Evolutionary conservation across 2,113 vertebrate genomes (phyloP), one percentile per base, ranked within the genome.

Genomic region (Hydropotes inermis): DNA sequence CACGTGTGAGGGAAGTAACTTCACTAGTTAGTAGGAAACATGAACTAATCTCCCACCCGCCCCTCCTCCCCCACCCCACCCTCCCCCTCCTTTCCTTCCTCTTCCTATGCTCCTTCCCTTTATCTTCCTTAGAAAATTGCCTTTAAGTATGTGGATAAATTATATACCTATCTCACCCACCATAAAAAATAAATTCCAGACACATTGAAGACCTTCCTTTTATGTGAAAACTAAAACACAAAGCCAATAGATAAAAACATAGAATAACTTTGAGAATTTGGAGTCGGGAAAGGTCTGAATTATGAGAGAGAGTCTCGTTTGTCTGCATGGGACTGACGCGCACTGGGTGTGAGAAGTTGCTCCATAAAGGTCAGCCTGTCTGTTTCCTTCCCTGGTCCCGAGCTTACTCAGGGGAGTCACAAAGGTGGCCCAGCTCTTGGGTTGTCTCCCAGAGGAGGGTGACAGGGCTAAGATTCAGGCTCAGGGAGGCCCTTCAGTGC

Each of bases 241-340:
- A 85, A 78, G 55, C 25, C 60, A 47, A 1, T 30, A 95, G 67
- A 47, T 83, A 45, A 94, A 96, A 83, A 57, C 10, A 6, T 11
- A 84, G n/a, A 55, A 43, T 88, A 93, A 58, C 67, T 67, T 45
- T 30, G 58, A 89, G 91, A 92, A 43, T 67, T 43, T 79, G 79
- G 17, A 55, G 1, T 74, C 19, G 78, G 28, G 12, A 64, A 52
- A 81, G 55, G 15, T 33, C n/a, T 21, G 6, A 4, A 25, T 36
- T 85, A 11, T 64, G 54, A 88, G 57, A 45, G 89, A 79, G 28
- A 81, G 70, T 39, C 39, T 33, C 2, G 12, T 55, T 43, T 67
- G 15, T 70, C 21, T 33, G 0, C 1, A 7, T 52, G n/a, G 54
- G 9, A 43, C 16, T 17, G 33, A 91, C 16, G 19, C 16, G 25